phyloP scores from a whole-genome alignment of 2,113 vertebrate genomes.

The Phaetusa simplex region DNA sequence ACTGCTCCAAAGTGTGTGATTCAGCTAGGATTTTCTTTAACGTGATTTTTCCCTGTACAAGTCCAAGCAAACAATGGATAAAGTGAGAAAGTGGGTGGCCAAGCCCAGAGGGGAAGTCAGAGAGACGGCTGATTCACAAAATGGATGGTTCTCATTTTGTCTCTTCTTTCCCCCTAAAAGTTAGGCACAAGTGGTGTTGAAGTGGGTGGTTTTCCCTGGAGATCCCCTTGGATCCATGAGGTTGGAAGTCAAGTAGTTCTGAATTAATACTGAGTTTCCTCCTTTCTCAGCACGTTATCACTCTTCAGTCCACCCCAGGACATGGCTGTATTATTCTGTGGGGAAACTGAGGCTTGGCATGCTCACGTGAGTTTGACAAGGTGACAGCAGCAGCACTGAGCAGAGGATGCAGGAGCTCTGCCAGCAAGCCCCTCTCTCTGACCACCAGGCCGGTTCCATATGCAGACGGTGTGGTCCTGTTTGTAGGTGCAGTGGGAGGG shows the following conservation, averaged over 20 bases:
- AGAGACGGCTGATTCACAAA: slow-evolving; percentile 7
- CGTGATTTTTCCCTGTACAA: neutral
- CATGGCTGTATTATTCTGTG: neutral
- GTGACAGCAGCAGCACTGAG: fast-evolving
- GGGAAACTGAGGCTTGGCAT: neutral
- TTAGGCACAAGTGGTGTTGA: neutral
- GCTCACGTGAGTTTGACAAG: neutral
- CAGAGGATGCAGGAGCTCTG: neutral
- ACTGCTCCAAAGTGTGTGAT: neutral
- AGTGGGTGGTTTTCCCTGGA: neutral
- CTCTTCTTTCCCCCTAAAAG: neutral
- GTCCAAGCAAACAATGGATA: slow-evolving; percentile 36
- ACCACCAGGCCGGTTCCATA: neutral
- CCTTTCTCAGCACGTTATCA: neutral
- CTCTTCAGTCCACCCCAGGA: neutral
- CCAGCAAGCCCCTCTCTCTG: neutral
- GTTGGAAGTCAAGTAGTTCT: neutral
- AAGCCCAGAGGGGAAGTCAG: neutral
- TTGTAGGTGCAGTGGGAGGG: neutral
- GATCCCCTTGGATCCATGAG: neutral
- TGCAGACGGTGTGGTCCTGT: neutral
- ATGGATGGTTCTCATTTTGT: slow-evolving; percentile 15
- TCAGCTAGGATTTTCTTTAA: slow-evolving; percentile 20
- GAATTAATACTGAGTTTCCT: neutral
- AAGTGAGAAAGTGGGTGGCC: neutral